These are phyloP conservation scores for Drosophila longiperda DNA, from an alignment of 2,888 invertebrate species.

Conservation along the genomic window DNA sequence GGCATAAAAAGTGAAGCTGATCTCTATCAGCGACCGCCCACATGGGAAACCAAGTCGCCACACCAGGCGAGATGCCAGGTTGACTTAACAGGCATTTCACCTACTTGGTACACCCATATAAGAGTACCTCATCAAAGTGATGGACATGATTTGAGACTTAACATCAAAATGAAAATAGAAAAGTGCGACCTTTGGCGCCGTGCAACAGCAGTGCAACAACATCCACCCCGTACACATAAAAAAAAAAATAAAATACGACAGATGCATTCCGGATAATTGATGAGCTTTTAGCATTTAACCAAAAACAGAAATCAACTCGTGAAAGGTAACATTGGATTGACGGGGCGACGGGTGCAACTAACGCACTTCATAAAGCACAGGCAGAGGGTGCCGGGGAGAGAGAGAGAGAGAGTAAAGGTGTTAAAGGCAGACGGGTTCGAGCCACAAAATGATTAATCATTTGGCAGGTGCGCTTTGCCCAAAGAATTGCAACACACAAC, in stretches of 20 bases:
- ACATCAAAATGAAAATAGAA: constrained; percentile 61
- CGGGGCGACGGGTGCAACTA: constrained; percentile 43
- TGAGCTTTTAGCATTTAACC: constrained; percentile 80
- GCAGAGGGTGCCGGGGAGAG: constrained; percentile 9
- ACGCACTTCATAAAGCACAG: constrained; percentile 27
- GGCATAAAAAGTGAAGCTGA: constrained; percentile 24
- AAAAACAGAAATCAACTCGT: constrained; percentile 46
- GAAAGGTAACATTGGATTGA: constrained; percentile 22
- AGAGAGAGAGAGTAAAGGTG: constrained; percentile 53
- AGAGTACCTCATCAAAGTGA: constrained; percentile 69
- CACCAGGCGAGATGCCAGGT: constrained; percentile 16
- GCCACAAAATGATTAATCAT: constrained; percentile 82
- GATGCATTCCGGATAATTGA: constrained; percentile 77
- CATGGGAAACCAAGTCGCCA: constrained; percentile 8
- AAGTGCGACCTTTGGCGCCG: constrained; percentile 78
- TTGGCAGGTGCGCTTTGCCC: constrained; percentile 79
- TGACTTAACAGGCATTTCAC: constrained; percentile 11
- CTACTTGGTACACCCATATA: constrained; percentile 23
- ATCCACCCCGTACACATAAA: constrained; percentile 17
- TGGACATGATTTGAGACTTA: constrained; percentile 78
- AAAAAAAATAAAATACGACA: constrained; percentile 43
- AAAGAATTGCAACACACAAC: constrained; percentile 19
- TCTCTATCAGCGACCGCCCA: constrained; percentile 44
- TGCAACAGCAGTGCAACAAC: constrained; percentile 37
- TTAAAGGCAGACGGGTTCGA: constrained; percentile 55